These are phyloP conservation scores for Eretmochelys imbricata DNA, from an alignment of 2,113 vertebrate species.

Conservation along the genomic window DNA sequence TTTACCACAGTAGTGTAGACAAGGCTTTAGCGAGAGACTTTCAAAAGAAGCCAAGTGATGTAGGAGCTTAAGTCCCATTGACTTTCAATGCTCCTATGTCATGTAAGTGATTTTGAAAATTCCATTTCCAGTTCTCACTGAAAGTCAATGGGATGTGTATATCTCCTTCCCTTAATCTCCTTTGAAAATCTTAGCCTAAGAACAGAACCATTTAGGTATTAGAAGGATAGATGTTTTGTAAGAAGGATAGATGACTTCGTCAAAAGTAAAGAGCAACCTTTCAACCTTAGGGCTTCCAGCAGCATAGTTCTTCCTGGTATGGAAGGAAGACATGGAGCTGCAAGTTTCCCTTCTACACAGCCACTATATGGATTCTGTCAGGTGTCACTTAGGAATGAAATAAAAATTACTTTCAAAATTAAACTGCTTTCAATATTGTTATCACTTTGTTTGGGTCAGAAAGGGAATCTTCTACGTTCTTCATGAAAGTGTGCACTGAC, in stretches of 20 bases:
- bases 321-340: not conserved
- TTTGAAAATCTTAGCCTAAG: no score
- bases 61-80: not conserved
- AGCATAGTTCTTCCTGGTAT: not conserved
- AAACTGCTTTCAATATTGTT: not conserved
- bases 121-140: not conserved
- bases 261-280: not conserved
- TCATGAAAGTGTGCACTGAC: no score
- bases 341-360: not conserved
- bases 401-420: not conserved
- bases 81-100: not conserved
- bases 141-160: not conserved
- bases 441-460: conserved; percentile 8
- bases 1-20: no score
- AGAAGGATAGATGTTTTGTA: no score
- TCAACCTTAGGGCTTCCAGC: not conserved
- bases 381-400: not conserved
- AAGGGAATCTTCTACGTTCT: not conserved
- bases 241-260: no score
- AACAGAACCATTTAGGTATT: no score
- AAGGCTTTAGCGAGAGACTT: not conserved
- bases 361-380: not conserved
- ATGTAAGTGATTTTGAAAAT: not conserved
- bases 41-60: not conserved
- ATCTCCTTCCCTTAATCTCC: no score